These are phyloP conservation scores for Anseranas semipalmata DNA, from an alignment of 2,113 vertebrate species.

Conservation along the genomic window DNA sequence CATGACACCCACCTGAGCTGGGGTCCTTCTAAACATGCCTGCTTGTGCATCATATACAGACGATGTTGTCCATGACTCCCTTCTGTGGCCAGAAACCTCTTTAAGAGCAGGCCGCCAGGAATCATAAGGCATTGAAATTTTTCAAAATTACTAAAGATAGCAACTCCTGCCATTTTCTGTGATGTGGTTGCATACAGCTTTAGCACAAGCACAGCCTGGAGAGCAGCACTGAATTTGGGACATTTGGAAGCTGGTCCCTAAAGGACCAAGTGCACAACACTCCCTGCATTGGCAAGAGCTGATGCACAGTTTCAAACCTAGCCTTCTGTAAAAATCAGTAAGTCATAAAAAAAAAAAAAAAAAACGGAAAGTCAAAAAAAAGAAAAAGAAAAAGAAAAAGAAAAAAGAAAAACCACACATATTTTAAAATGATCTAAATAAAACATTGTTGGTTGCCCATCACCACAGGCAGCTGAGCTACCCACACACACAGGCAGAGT, in stretches of 20 bases:
- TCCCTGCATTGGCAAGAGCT: neutral
- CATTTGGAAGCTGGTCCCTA: neutral
- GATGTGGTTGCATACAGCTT: neutral
- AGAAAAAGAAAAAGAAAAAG: too few species aligned
- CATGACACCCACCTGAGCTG: neutral
- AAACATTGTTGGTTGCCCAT: neutral
- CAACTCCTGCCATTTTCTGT: neutral
- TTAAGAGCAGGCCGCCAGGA: neutral
- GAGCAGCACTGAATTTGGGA: neutral
- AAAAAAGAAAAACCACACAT: too few species aligned
- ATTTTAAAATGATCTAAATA: neutral
- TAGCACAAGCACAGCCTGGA: neutral
- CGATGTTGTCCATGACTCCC: rapidly evolving
- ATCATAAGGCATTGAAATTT: neutral
- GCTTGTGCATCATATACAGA: neutral
- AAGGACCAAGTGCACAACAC: rapidly evolving
- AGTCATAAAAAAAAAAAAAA: neutral
- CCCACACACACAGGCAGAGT: neutral
- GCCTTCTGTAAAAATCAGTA: neutral
- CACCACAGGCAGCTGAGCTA: neutral
- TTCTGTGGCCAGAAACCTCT: neutral
- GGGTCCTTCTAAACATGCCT: neutral
- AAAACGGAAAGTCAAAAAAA: too few species aligned
- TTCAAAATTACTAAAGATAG: neutral
- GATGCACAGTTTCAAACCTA: neutral